Evolutionary conservation across 1,140 invertebrate genomes (phyloP).

Genomic region (Medauroidea extradentata): DNA sequence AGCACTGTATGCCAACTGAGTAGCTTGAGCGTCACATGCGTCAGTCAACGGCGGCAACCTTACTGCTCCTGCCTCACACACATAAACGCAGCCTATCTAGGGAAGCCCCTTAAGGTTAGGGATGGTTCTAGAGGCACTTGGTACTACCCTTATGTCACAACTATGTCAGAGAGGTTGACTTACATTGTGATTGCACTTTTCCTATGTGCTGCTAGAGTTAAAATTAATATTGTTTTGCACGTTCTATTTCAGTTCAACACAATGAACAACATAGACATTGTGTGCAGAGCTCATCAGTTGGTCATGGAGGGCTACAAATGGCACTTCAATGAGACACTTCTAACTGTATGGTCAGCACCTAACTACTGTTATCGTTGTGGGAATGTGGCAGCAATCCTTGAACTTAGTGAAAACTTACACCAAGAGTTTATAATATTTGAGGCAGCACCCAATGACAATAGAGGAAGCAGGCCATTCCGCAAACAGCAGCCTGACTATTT

Average conservation of each 20-base stretch:
- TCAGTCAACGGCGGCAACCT: too few relatives aligned
- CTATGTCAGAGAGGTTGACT: too few relatives aligned
- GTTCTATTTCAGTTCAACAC: constrained; percentile 59
- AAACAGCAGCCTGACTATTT: not conserved
- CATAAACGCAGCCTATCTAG: too few relatives aligned
- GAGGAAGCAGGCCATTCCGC: constrained; percentile 48
- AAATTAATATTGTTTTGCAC: constrained; percentile 52
- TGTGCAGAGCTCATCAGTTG: constrained; percentile 66
- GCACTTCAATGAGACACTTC: constrained; percentile 66
- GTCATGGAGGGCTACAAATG: constrained; percentile 76
- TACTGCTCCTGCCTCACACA: too few relatives aligned
- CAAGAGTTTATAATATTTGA: constrained; percentile 64
- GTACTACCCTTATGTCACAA: too few relatives aligned
- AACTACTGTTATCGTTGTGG: constrained; percentile 74
- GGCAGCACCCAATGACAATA: constrained; percentile 64
- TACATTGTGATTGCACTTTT: too few relatives aligned
- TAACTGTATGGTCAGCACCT: constrained; percentile 71
- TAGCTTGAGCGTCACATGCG: too few relatives aligned
- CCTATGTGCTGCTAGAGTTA: too few relatives aligned
- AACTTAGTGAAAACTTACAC: constrained; percentile 59
- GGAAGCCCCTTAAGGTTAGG: too few relatives aligned
- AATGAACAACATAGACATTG: constrained; percentile 62
- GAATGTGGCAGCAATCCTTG: constrained; percentile 66
- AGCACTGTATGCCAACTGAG: too few relatives aligned
- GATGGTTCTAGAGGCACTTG: too few relatives aligned